Evolutionary conservation across 2,888 invertebrate species (phyloP), one percentile per base, ranked within the genome.

Genomic region (Thereva nobilitata): DNA sequence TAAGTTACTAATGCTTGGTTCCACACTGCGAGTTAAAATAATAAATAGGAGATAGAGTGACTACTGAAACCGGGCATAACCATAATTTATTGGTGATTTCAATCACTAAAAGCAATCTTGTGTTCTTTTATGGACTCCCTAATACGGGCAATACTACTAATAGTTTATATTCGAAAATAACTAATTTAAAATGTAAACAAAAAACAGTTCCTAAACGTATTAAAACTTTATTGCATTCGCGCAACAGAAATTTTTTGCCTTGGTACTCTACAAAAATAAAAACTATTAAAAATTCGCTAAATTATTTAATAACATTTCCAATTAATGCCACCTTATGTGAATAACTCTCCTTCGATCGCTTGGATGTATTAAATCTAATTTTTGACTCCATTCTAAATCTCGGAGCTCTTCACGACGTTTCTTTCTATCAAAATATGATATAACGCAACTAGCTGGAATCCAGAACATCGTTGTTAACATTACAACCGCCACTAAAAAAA

Each of bases 401-500:
- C 90, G 90, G 73, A 89, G 85, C 73, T 89, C 88, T 72, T 89
- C 86, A 8, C 88, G 86, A 72, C 89, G 83, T 35, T 90, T 85
- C 68, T 90, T 87, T 40, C 90, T 86, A 77, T 93, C 95, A 65
- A 94, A 88, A 78, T 92, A 94, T 74, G 89, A 89, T 68, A 92
- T 90, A 44, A 93, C 86, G 78, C 95, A 95, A 77, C 94, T 93
- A 4, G 92, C 92, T 1, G 97, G 97, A 73, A 97, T 92, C 97
- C 97, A 98, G 66, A 97, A 84, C 66, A 96, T 83, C n/a, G 95
- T 89, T 8, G 95, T 94, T 71, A 93, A 86, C 47, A 97, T 84
- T 59, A 97, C 91, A 34, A 96, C 93, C 4, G 95, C 76, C 76
- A 81, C 81, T 81, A 64, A 34, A 64, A 40, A 59, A 12, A 42